Evolutionary conservation across 1,140 invertebrate genomes (phyloP), one percentile per base, ranked within the genome.

Genomic region (Drosophila orosa): DNA sequence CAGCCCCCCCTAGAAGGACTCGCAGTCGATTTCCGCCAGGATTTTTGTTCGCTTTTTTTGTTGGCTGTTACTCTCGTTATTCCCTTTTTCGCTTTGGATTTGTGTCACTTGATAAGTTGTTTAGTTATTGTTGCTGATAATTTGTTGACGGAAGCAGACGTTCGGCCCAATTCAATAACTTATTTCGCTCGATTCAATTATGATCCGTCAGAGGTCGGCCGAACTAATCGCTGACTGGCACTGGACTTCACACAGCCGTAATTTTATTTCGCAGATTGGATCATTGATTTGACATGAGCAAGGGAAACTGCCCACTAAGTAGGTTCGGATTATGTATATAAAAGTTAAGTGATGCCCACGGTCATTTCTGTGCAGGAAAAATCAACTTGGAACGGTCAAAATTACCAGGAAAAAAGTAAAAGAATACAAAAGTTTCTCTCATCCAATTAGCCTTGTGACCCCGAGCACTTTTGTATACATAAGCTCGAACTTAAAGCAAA

Each of bases 101-200:
- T 59, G 73, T 76, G 72, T 59, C 73, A 76, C 74, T 67, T 27
- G 73, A 62, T 57, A 77, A 76, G 74, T 68, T 76, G 65, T 44
- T 59, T 60, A 39, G 62, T 74, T 84, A 72, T 84, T 75, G 59
- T 66, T 66, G 63, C 60, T 48, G 35, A 69, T 76, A 79, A 84
- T 84, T 79, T 67, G 75, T 76, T 84, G 75, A 83, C 80, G 72
- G 44, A 59, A 69, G 67, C 76, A 74, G 67, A 77, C 62, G 65
- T 68, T 80, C 47, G 33, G 47, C 62, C 68, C 73, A 62, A 80
- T 78, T 84, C 62, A 62, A 83, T 78, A 83, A 76, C 40, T 72
- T 76, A 82, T 67, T 86, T 80, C 39, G 42, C 58, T 17, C 27
- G 62, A 76, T 77, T 80, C 59, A 68, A 78, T 80, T 76, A 77